Evolutionary conservation across 2,113 vertebrate genomes (phyloP), one percentile per base, ranked within the genome.

Genomic region (Seriola aureovittata): DNA sequence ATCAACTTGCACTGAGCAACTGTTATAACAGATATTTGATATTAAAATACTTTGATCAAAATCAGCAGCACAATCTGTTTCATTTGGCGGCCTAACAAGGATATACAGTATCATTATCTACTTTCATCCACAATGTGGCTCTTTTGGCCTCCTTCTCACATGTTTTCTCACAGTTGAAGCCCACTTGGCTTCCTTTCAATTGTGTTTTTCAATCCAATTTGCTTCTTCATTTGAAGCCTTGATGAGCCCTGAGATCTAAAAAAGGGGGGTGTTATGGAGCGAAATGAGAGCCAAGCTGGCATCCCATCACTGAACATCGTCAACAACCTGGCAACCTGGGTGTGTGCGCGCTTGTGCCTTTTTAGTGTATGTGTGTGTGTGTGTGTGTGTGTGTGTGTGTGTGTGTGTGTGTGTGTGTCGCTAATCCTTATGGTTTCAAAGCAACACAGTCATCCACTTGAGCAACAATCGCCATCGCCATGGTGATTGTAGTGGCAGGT

Each of bases 151-250:
- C 38, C 38, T 62, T 65, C 71, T 60, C n/a, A 38, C 38, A 67
- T 42, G 42, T 62, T 66, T 34, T 36, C 38, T 73, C 48, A 2
- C 42, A 38, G 46, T 69, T 48, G 21, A 62, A 69, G 54, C 36
- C 64, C 40, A 64, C 54, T 82, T 82, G 77, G 64, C 81, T 75
- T 60, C 42, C 8, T 79, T 75, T 48, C 64, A 79, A 1, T 60
- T 58, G 46, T 36, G 46, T 42, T 14, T 68, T 85, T 71, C 76
- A 78, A 87, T 79, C 76, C 46, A 71, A 71, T 85, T 78, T 67
- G 63, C 46, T n/a, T 38, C 48, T 86, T 86, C 25, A 75, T 81
- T 70, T 55, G 44, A 71, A 65, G 32, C 71, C 46, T 71, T 38
- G 60, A 80, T 62, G 44, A 86, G 70, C 52, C 34, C 62, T 17